Percentiles rank a stretch among this genome's conserved stretches.
Evolutionary conservation across 2,888 invertebrate genomes (phyloP).

Genomic region (Leptura quadrifasciata): DNA sequence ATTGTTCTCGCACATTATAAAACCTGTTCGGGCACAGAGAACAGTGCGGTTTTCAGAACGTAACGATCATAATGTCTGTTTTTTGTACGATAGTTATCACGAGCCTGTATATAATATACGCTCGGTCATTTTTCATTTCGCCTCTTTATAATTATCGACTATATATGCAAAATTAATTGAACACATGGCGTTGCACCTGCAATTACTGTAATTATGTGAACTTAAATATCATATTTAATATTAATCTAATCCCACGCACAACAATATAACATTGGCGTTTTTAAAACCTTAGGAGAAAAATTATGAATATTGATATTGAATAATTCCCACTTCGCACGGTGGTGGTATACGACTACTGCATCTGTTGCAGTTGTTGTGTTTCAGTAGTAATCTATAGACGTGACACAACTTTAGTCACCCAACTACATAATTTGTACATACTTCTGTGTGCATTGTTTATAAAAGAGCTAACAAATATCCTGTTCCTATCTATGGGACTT

Average conservation of each 20-base stretch:
- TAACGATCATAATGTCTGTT: constrained; percentile 20
- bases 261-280: constrained; percentile 9
- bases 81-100: constrained; percentile 46
- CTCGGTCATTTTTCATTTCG: constrained; percentile 33
- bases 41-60: not conserved
- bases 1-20: constrained; percentile 23
- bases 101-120: constrained; percentile 19
- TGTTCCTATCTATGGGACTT: too few species aligned
- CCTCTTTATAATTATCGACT: constrained; percentile 36
- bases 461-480: too few species aligned
- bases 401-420: too few species aligned
- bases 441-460: too few species aligned
- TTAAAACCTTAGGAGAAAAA: not conserved
- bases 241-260: constrained; percentile 24
- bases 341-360: too few species aligned
- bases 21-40: constrained; percentile 7
- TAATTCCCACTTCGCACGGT: not conserved
- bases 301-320: not conserved
- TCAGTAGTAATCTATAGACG: too few species aligned
- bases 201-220: constrained; percentile 37
- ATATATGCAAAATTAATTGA: constrained; percentile 48
- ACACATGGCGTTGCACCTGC: constrained; percentile 46
- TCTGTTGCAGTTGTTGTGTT: too few species aligned
- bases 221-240: constrained; percentile 20
- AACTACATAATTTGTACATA: too few species aligned